Percentiles rank a stretch among this genome's conserved stretches.
phyloP scores from a whole-genome alignment of 2,797 vertebrate species.

The Chromobotia macracanthus region DNA sequence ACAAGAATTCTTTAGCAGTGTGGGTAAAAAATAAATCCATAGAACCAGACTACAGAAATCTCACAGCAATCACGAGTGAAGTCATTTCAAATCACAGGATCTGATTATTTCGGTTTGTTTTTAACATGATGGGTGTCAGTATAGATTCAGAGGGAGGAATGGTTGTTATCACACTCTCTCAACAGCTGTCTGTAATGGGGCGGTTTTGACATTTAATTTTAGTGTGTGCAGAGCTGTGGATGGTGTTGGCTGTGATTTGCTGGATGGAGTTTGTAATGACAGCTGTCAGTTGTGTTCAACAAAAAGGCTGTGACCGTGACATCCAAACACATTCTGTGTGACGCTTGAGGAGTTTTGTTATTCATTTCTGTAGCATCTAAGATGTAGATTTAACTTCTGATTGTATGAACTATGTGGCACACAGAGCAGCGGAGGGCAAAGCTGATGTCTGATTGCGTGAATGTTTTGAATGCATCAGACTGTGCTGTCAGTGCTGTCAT shows the following conservation, averaged over 20 bases:
- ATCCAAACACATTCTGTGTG: slow-evolving; percentile 30
- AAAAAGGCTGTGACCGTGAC: slow-evolving; percentile 5
- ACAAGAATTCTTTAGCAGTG: neutral
- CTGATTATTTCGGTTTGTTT: slow-evolving; percentile 11
- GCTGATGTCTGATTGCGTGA: neutral
- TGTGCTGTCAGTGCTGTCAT: neutral
- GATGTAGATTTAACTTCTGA: neutral
- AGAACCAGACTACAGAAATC: neutral
- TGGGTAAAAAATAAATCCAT: neutral
- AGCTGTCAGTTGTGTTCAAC: slow-evolving; percentile 43
- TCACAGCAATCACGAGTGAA: neutral
- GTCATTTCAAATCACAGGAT: neutral
- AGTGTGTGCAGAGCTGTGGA: slow-evolving; percentile 18
- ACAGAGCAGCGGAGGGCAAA: neutral
- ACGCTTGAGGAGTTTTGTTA: slow-evolving; percentile 1
- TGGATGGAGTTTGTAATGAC: slow-evolving; percentile 45
- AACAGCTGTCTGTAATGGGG: slow-evolving; percentile 35
- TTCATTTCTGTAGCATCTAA: slow-evolving; percentile 22
- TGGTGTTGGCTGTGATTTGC: slow-evolving; percentile 45
- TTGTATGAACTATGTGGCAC: neutral
- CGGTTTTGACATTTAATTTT: slow-evolving; percentile 53
- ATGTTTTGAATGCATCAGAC: neutral
- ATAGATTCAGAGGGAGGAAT: neutral
- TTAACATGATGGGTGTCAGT: neutral
- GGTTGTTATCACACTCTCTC: slow-evolving; percentile 9